Conservation (phyloP, 2,113 vertebrate species). For the Apteryx mantelli region DNA sequence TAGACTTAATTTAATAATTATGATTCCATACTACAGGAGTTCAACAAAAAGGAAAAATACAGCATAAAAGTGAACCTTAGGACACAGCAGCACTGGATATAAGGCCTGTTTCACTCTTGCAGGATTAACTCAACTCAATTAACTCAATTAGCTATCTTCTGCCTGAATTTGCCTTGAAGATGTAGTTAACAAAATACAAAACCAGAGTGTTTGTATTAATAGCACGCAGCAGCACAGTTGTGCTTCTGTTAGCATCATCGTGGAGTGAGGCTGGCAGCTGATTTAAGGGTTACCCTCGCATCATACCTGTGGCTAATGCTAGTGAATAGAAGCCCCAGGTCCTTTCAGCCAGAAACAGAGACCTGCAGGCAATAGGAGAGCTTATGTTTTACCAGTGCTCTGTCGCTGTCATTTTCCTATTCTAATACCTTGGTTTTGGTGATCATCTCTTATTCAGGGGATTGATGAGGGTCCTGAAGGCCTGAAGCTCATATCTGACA, state of each 20-base stretch:
- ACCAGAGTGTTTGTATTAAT: not conserved
- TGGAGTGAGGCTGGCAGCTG: not conserved
- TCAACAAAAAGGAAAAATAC: not conserved
- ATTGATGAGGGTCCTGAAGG: conserved; percentile 82
- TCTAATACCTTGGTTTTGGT: not conserved
- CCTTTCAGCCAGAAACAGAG: not conserved
- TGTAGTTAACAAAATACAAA: not conserved
- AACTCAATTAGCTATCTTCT: not conserved
- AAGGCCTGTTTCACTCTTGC: not conserved
- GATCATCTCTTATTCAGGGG: conserved; percentile 69
- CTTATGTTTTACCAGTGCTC: not conserved
- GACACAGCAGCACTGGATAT: not conserved
- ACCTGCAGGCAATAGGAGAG: not conserved
- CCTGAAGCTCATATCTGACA: conserved; percentile 85
- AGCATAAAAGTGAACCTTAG: not conserved
- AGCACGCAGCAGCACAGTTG: not conserved
- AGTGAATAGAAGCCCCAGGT: not conserved
- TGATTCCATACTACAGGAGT: not conserved
- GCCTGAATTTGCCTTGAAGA: not conserved
- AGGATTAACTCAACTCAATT: not conserved
- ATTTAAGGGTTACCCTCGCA: not conserved
- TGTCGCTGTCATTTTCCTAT: not conserved
- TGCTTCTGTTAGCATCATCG: not conserved
- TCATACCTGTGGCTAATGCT: not conserved
- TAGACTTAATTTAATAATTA: not conserved